These are phyloP conservation scores for Neosalanx taihuensis DNA, from an alignment of 2,797 vertebrate genomes.

Conservation along the genomic window DNA sequence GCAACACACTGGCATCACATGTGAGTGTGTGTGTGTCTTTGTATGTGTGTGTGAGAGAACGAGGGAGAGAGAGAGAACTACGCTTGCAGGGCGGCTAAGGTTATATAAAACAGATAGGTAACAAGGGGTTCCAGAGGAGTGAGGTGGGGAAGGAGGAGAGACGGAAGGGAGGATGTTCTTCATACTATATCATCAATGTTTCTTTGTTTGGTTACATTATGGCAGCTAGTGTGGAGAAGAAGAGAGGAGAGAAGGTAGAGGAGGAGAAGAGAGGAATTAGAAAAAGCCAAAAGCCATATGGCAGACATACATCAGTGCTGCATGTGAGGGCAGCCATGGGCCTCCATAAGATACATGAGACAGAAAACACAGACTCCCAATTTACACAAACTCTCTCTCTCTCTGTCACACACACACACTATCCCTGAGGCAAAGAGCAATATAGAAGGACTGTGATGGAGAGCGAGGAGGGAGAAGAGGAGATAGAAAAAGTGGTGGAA, in stretches of 20 bases:
- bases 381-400: no score
- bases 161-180: neutral
- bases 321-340: neutral
- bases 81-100: conserved; percentile 37
- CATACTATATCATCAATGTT: no score
- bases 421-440: no score
- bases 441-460: neutral
- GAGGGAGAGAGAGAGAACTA: conserved; percentile 43
- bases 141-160: conserved; percentile 9
- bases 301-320: neutral
- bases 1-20: conserved; percentile 74
- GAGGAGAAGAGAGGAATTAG: conserved; percentile 8
- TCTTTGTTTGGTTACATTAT: no score
- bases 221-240: neutral
- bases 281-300: conserved; percentile 2
- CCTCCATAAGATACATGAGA: no score
- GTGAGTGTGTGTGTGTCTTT: conserved; percentile 37
- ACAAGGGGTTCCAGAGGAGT: conserved; percentile 20
- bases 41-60: no score
- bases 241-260: conserved; percentile 23
- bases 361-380: no score
- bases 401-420: no score
- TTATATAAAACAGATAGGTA: conserved; percentile 41
- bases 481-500: conserved; percentile 14
- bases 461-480: conserved; percentile 1